Conservation (phyloP, 2,888 invertebrate species). For the Thecocarcelia acutangulata region DNA sequence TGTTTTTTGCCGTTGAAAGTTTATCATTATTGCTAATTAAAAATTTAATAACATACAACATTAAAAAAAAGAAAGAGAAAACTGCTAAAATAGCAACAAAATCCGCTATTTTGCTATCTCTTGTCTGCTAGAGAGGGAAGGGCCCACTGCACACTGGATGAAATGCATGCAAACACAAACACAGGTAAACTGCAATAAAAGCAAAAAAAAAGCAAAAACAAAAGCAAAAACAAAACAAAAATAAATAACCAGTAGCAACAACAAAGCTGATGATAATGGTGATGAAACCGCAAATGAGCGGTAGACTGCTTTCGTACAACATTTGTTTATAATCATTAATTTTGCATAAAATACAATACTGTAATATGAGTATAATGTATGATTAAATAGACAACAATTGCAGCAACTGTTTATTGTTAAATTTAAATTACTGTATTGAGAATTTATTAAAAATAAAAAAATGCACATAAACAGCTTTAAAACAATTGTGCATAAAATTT, state of each 20-base stretch:
- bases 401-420: conserved; percentile 18
- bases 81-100: conserved; percentile 16
- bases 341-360: conserved; percentile 41
- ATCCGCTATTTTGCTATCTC: not conserved
- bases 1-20: conserved; percentile 46
- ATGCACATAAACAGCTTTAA: not conserved
- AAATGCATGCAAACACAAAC: not conserved
- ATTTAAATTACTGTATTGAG: conserved; percentile 12
- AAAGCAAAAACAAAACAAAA: too few species aligned
- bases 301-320: conserved; percentile 38
- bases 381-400: conserved; percentile 41
- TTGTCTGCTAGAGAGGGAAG: not conserved
- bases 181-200: not conserved
- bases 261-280: conserved; percentile 37
- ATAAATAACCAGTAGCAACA: conserved; percentile 28
- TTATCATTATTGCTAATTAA: conserved; percentile 58
- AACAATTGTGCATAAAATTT: not conserved
- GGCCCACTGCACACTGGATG: not conserved
- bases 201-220: conserved; percentile 15
- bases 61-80: conserved; percentile 36
- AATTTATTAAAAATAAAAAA: conserved; percentile 13
- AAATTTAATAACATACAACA: conserved; percentile 36
- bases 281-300: conserved; percentile 60
- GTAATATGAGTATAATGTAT: conserved; percentile 34
- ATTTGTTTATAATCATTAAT: conserved; percentile 56